Percentiles rank a stretch among this genome's conserved stretches.
These are phyloP conservation scores for Melanaphis sacchari DNA, from an alignment of 1,140 invertebrate species.

Conservation along the genomic window DNA sequence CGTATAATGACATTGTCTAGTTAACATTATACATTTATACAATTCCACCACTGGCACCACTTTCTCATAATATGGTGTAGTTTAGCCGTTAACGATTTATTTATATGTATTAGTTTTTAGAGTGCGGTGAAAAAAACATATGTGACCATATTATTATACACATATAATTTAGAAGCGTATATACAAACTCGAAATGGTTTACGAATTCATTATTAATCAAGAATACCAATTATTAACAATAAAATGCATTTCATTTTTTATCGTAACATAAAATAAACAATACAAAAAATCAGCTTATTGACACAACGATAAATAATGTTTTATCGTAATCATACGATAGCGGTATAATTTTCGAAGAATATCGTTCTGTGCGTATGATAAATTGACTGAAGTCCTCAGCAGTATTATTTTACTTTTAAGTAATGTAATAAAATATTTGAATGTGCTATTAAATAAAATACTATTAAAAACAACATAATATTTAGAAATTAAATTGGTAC, in stretches of 20 bases:
- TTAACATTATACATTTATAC: background rate
- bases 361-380: background rate
- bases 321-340: background rate
- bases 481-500: background rate
- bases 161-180: background rate
- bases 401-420: background rate
- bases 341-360: background rate
- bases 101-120: background rate
- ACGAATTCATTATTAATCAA: background rate
- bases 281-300: background rate
- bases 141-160: background rate
- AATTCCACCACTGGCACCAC: background rate
- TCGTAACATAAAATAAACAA: background rate
- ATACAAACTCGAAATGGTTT: background rate
- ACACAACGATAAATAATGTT: background rate
- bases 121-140: background rate
- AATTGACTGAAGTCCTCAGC: background rate
- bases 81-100: background rate
- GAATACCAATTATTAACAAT: too few relatives aligned
- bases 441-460: background rate
- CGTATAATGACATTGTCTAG: background rate
- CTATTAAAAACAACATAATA: background rate
- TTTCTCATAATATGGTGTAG: background rate
- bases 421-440: background rate
- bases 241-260: background rate